Percentiles rank a stretch among this genome's conserved stretches.
Evolutionary conservation across 2,113 vertebrate species (phyloP).

Genomic region (Paralichthys olivaceus): DNA sequence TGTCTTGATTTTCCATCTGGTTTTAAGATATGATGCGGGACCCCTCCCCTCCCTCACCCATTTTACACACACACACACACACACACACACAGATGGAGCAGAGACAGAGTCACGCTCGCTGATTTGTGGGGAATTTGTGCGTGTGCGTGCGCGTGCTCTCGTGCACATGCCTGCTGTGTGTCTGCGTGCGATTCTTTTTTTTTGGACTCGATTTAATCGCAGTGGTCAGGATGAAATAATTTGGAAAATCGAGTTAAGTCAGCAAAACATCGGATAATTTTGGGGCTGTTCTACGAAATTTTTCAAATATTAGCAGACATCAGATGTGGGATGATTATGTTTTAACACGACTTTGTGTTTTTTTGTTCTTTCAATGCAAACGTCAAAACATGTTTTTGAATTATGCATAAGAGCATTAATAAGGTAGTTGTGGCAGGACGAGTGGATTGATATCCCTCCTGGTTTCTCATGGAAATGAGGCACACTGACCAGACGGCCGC

Average conservation of each 20-base stretch:
- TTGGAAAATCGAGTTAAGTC: constrained; percentile 23
- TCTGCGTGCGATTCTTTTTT: constrained; percentile 10
- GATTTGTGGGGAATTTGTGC: constrained; percentile 8
- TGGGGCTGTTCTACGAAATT: constrained; percentile 34
- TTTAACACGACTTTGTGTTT: constrained; percentile 32
- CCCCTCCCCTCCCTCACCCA: not conserved
- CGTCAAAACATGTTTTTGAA: constrained; percentile 67
- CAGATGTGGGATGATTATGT: constrained; percentile 38
- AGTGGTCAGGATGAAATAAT: constrained; percentile 43
- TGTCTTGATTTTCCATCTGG: not conserved
- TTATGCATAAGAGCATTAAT: constrained; percentile 75
- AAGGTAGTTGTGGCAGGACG: constrained; percentile 61
- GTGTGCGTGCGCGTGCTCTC: not conserved
- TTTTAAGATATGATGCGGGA: too few species aligned
- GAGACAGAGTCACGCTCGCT: constrained; percentile 29
- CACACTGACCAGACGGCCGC: constrained; percentile 75
- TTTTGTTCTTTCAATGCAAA: constrained; percentile 33
- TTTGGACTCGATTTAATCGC: constrained; percentile 21
- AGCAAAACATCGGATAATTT: constrained; percentile 30
- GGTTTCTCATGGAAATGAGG: constrained; percentile 78
- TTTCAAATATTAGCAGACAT: constrained; percentile 53
- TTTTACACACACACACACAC: not conserved
- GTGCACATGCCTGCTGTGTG: not conserved
- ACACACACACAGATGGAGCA: not conserved
- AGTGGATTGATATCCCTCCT: constrained; percentile 70